These are phyloP conservation scores for Thalassarche chlororhynchos DNA, from an alignment of 2,113 vertebrate genomes.

Conservation along the genomic window DNA sequence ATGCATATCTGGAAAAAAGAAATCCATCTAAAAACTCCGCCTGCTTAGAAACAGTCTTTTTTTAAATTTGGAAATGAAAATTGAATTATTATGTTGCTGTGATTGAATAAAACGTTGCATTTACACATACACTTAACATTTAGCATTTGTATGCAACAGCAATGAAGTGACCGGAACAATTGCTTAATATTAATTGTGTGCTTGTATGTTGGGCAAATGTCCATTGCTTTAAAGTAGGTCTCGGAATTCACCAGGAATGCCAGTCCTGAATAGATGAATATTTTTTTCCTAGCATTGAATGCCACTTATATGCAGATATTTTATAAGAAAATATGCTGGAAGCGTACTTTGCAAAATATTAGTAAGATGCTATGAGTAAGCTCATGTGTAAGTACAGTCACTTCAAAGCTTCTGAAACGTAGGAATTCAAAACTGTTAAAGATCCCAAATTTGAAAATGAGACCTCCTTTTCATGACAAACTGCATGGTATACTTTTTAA, in stretches of 20 bases:
- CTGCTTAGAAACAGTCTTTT: background rate
- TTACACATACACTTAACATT: background rate
- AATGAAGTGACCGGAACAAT: background rate
- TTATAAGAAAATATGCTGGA: background rate
- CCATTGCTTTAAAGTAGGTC: background rate
- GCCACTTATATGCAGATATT: background rate
- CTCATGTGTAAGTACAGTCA: background rate
- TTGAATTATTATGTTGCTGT: background rate
- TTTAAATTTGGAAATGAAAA: background rate
- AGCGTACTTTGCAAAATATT: background rate
- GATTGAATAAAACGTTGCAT: background rate
- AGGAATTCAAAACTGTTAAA: background rate
- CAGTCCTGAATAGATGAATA: background rate
- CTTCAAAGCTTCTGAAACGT: background rate
- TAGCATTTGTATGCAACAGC: background rate
- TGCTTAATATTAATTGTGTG: background rate
- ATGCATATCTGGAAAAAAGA: background rate
- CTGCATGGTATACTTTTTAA: background rate
- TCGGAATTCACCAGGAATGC: background rate
- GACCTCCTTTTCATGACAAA: background rate
- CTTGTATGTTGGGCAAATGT: background rate
- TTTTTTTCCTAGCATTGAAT: background rate
- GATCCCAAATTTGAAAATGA: background rate
- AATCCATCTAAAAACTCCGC: background rate
- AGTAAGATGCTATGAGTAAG: background rate